These are phyloP conservation scores for Corapipo altera DNA, from an alignment of 2,113 vertebrate genomes.

Conservation along the genomic window DNA sequence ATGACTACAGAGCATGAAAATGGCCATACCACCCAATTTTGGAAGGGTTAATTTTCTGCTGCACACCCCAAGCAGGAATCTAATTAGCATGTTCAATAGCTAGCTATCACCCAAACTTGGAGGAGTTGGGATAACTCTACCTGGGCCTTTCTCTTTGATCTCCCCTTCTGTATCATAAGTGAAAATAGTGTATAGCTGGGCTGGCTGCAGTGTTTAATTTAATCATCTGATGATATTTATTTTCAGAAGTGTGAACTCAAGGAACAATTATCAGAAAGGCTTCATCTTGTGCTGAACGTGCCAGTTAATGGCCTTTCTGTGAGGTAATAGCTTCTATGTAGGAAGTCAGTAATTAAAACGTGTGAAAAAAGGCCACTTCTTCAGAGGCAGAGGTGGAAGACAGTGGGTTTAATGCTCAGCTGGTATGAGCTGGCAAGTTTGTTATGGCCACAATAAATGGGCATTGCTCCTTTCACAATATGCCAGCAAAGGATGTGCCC, in stretches of 20 bases:
- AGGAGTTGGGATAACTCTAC: slow-evolving; percentile 30
- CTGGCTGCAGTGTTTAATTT: slow-evolving; percentile 59
- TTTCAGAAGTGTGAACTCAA: slow-evolving; percentile 45
- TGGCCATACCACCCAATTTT: not conserved
- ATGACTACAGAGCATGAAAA: not conserved
- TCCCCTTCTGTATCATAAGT: slow-evolving; percentile 26
- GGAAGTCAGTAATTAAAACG: slow-evolving; percentile 57
- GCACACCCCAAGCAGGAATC: not conserved
- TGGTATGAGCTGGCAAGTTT: not conserved
- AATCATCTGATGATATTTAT: slow-evolving; percentile 58
- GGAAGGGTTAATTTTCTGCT: slow-evolving; percentile 4
- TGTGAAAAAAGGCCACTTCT: slow-evolving; percentile 33
- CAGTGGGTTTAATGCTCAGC: not conserved
- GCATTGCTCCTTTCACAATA: not conserved
- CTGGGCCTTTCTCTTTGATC: slow-evolving; percentile 36
- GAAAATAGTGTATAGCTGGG: not conserved
- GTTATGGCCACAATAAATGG: not conserved
- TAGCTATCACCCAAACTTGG: slow-evolving; percentile 9
- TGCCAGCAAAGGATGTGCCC: not conserved
- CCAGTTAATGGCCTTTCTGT: slow-evolving; percentile 11
- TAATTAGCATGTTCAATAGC: slow-evolving; percentile 46
- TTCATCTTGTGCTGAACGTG: not conserved
- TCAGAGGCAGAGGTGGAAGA: not conserved
- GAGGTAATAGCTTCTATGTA: slow-evolving; percentile 33
- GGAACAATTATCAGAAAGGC: slow-evolving; percentile 44